Conservation (phyloP, 2,797 vertebrate species). For the Sciurus carolinensis region DNA sequence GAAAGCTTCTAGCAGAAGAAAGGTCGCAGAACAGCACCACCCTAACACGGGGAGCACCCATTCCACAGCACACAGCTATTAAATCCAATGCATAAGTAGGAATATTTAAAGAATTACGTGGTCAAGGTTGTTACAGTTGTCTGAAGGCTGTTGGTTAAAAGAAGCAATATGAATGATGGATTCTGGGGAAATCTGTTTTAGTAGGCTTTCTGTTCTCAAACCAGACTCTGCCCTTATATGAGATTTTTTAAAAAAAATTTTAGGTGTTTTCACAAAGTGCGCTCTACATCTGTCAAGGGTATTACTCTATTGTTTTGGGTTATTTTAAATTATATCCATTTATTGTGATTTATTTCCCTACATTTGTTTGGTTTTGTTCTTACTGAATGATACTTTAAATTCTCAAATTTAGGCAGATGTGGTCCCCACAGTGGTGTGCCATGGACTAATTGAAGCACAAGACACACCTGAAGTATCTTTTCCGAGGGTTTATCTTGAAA, state of each 20-base stretch:
- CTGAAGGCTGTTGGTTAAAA: background rate
- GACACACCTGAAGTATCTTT: background rate
- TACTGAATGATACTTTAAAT: slow-evolving; percentile 31
- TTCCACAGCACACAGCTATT: background rate
- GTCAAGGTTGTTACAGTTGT: background rate
- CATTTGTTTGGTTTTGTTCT: background rate
- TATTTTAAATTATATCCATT: slow-evolving; percentile 11
- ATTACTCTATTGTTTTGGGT: slow-evolving; percentile 23
- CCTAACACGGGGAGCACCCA: background rate
- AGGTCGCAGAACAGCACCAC: background rate
- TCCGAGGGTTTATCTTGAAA: slow-evolving; percentile 1
- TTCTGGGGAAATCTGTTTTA: background rate
- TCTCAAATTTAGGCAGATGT: background rate
- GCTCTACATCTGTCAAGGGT: background rate
- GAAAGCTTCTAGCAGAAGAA: background rate
- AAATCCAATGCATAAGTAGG: background rate
- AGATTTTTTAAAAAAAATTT: background rate
- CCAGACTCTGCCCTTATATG: background rate
- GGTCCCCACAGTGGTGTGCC: background rate
- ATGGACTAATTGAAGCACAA: background rate
- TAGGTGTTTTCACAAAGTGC: background rate
- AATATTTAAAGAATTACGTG: background rate
- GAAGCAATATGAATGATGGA: background rate
- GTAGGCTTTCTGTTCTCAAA: slow-evolving; percentile 26
- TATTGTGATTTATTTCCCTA: background rate